Evolutionary conservation across 2,797 vertebrate species (phyloP).

Genomic region (Thaleichthys pacificus): DNA sequence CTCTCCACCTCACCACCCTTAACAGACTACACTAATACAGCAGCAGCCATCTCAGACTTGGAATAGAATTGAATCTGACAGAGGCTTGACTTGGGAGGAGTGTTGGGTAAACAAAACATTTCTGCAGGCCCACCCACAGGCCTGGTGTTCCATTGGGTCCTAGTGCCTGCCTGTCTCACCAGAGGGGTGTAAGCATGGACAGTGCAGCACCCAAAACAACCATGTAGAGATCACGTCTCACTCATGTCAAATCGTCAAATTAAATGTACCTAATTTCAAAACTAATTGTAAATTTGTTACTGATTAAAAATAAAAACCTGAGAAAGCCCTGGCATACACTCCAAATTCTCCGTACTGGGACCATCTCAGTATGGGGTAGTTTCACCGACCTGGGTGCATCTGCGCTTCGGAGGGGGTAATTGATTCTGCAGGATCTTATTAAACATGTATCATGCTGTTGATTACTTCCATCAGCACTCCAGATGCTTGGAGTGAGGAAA

Average conservation of each 20-base stretch:
- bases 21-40: constrained; percentile 12
- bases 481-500: neutral
- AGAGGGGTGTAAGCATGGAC: neutral
- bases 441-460: constrained; percentile 30
- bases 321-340: too few relatives aligned
- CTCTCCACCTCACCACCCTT: constrained; percentile 1
- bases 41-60: constrained; percentile 22
- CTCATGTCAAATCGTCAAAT: too few relatives aligned
- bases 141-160: neutral
- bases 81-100: constrained; percentile 26
- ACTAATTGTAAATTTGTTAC: too few relatives aligned
- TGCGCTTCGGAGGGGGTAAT: constrained; percentile 19
- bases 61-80: constrained; percentile 46
- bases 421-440: constrained; percentile 35
- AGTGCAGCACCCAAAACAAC: neutral
- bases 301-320: too few relatives aligned
- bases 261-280: too few relatives aligned
- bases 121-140: neutral
- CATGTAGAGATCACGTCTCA: too few relatives aligned
- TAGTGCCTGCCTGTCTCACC: neutral
- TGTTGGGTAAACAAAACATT: constrained; percentile 35
- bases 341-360: too few relatives aligned
- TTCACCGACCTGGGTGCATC: neutral
- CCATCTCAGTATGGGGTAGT: neutral
- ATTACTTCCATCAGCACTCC: constrained; percentile 28